A percentile compares a stretch with the other conserved stretches of the same genome.
phyloP scores from a whole-genome alignment of 2,888 invertebrate genomes.

The Aporophyla nigra region DNA sequence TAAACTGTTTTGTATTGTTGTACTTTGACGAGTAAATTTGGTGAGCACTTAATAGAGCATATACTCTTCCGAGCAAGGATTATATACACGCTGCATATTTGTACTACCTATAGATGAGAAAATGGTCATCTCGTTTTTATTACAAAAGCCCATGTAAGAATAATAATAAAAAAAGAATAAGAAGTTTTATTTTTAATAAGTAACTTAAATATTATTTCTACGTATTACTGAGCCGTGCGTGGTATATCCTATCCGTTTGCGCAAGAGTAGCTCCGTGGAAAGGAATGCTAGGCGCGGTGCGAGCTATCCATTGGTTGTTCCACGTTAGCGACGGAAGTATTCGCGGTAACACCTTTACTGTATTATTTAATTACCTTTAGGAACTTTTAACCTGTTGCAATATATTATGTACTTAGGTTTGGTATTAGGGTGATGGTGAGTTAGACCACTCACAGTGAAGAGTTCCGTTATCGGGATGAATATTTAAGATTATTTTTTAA shows the following conservation, averaged over 20 bases:
- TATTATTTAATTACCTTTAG: neutral
- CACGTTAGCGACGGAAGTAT: slow-evolving; percentile 60
- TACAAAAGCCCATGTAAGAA: neutral
- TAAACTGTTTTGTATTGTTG: no score
- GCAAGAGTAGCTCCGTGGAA: slow-evolving; percentile 75
- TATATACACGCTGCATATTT: no score
- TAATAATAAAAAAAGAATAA: neutral
- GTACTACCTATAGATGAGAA: no score
- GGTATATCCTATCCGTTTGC: slow-evolving; percentile 77
- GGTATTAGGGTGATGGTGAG: no score
- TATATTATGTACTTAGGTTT: no score
- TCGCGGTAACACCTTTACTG: slow-evolving; percentile 9
- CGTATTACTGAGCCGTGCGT: slow-evolving; percentile 58
- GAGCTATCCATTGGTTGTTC: slow-evolving; percentile 71
- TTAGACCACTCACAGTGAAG: neutral
- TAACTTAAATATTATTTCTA: neutral
- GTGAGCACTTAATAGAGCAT: no score
- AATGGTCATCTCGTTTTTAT: no score
- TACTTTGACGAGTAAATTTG: no score
- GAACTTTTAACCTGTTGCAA: neutral
- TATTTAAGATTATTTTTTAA: neutral
- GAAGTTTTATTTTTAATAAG: neutral
- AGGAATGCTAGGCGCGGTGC: slow-evolving; percentile 83
- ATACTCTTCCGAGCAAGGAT: no score
- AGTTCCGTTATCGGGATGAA: neutral